phyloP scores from a whole-genome alignment of 1,140 invertebrate species.

The roundworm (Caenorhabditis elegans) region DNA sequence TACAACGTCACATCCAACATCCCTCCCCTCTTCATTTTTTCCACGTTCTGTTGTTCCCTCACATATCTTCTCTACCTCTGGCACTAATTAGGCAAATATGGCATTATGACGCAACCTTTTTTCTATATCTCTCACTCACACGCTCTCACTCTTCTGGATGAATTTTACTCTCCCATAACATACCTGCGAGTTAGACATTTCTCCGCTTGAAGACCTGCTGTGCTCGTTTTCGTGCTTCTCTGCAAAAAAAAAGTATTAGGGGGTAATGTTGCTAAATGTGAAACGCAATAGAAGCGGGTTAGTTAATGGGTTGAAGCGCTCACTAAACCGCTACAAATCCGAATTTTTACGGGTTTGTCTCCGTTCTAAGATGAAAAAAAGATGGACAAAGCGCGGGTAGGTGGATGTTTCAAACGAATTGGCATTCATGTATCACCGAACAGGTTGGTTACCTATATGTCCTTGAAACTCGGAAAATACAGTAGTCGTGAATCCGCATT shows the following conservation, averaged over 20 bases:
- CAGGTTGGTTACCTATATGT: constrained; percentile 46
- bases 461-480: constrained; percentile 42
- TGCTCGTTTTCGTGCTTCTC: constrained; percentile 41
- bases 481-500: constrained; percentile 48
- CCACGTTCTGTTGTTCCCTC: too few relatives aligned
- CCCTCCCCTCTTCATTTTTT: not conserved
- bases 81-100: constrained; percentile 15
- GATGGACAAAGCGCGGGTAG: constrained; percentile 11
- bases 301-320: constrained; percentile 8
- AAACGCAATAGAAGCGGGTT: not conserved
- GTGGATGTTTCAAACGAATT: constrained; percentile 20
- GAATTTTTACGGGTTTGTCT: constrained; percentile 34
- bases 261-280: too few relatives aligned
- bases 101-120: constrained; percentile 22
- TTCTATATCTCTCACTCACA: too few relatives aligned
- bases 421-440: constrained; percentile 18
- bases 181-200: constrained; percentile 41
- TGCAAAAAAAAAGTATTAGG: not conserved
- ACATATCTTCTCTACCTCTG: not conserved
- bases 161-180: not conserved
- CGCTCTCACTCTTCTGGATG: not conserved
- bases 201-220: constrained; percentile 23
- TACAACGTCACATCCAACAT: not conserved
- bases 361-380: constrained; percentile 12
- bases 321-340: constrained; percentile 4